Percentiles rank a stretch among this genome's conserved stretches.
These are phyloP conservation scores for Oncorhynchus masou DNA, from an alignment of 2,113 vertebrate genomes.

Conservation along the genomic window DNA sequence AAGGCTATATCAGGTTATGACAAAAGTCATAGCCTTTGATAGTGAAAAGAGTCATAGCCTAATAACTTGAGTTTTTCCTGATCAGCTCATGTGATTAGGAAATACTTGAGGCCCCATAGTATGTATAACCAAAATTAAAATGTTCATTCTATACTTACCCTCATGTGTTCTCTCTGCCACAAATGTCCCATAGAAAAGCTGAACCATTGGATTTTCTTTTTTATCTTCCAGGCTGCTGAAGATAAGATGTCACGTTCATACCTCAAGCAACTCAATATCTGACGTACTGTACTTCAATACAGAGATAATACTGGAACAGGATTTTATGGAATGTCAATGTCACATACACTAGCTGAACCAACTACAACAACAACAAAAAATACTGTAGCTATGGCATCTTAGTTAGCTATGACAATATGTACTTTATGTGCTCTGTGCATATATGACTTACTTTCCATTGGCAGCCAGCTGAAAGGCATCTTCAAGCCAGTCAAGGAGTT, in stretches of 20 bases:
- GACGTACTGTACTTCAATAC: not conserved
- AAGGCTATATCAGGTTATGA: no score
- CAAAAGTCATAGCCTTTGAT: no score
- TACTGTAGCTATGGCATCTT: no score
- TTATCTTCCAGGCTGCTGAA: conserved; percentile 80
- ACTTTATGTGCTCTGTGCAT: no score
- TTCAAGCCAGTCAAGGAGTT: conserved; percentile 96
- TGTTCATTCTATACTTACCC: conserved; percentile 65
- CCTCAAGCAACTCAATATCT: not conserved
- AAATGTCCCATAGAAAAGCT: conserved; percentile 95
- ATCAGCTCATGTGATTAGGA: not conserved
- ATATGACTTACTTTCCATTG: conserved; percentile 83
- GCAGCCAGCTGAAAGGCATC: conserved; percentile 93
- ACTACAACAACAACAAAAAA: no score
- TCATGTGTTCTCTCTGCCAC: conserved; percentile 88
- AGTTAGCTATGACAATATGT: no score
- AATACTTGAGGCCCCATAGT: not conserved
- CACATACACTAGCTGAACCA: no score
- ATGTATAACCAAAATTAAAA: not conserved
- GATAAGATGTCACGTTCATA: conserved; percentile 5
- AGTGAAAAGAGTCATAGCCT: no score
- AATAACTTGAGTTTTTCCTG: no score
- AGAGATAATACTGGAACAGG: no score
- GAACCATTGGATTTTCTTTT: conserved; percentile 93
- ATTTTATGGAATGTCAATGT: no score